These are phyloP conservation scores for Coregonus suidteri DNA, from an alignment of 2,797 vertebrate species.

Conservation along the genomic window DNA sequence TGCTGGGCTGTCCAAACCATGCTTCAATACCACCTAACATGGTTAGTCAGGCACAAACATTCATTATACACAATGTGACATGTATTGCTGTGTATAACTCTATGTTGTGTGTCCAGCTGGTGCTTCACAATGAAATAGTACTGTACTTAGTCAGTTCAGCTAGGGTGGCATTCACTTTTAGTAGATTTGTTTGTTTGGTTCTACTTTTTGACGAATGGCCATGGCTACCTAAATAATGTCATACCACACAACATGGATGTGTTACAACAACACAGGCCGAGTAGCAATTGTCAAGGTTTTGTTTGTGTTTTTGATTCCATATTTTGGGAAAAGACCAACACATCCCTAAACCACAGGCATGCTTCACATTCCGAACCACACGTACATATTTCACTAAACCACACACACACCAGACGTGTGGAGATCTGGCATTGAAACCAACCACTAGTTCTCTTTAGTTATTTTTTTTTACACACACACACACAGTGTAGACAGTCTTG, in stretches of 20 bases:
- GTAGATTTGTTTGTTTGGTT: slow-evolving; percentile 40
- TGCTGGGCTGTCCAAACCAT: slow-evolving; percentile 87
- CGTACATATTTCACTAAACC: slow-evolving; percentile 2
- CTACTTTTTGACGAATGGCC: slow-evolving; percentile 10
- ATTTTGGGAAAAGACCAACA: slow-evolving; percentile 28
- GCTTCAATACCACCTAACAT: slow-evolving; percentile 87
- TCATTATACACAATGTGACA: background rate
- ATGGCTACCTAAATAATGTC: slow-evolving; percentile 27
- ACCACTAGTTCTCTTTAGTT: background rate
- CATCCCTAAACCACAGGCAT: background rate
- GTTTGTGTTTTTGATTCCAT: slow-evolving; percentile 40
- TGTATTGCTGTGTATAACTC: background rate
- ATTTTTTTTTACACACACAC: background rate
- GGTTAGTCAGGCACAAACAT: slow-evolving; percentile 73
- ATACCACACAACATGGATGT: slow-evolving; percentile 20
- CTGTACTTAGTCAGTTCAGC: slow-evolving; percentile 8
- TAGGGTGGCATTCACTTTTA: slow-evolving; percentile 20
- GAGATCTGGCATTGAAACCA: background rate
- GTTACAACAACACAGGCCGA: slow-evolving; percentile 34
- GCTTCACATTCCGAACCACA: slow-evolving; percentile 18
- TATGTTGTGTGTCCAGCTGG: background rate
- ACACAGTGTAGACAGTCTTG: background rate
- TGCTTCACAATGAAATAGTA: background rate
- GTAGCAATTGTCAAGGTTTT: slow-evolving; percentile 34
- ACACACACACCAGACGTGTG: background rate